Base-by-base conservation (phyloP, 2,888 invertebrate species). In the Esperia sulphurella region DNA sequence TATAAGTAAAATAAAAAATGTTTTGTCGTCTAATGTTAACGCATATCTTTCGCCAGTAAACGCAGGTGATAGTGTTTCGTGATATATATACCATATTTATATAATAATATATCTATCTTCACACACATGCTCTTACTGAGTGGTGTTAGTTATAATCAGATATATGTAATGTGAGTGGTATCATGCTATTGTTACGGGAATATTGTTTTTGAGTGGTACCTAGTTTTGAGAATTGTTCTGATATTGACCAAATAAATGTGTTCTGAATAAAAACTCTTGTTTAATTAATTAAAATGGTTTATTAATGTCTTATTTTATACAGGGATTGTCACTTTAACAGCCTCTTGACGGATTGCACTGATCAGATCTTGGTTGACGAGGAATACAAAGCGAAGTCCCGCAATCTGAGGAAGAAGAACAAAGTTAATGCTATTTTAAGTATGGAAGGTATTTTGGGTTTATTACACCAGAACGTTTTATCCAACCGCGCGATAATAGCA, bases 281-380 rank as follows among this genome's bases (percentile, higher is more conserved):
- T 67, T 74, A 63, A 58, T 55, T 64, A 58, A 59, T 61, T 47
- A 59, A 59, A 53, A 55, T 61, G 50, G 55, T 62, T 65, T 50
- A 54, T 50, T 48, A 48, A 7, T 43, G 49, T 10, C 14, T 44
- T 14, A 50, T 14, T 48, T 79, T 70, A 88, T 38, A 79, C 79
- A 51, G 89, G 88, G 65, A 88, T 82, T 74, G 93, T 95, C 53
- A 95, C 93, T 82, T 95, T 95, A 1, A 95, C 94, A 52, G 96
- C 94, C 85, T 97, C 97, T 77, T 95, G 95, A 47, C 96, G 93
- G 63, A 98, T 97, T 38, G 95, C 95, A 71, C 94, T 94, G 61
- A 98, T 96, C 44, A 98, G 90, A 65, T 98, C 97, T 77, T 96
- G 96, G 83, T 98, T 98, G 51, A 98, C 94, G 55, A 97, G 92